Evolutionary conservation across 2,113 vertebrate species (phyloP).

Genomic region (Leptosomus discolor): DNA sequence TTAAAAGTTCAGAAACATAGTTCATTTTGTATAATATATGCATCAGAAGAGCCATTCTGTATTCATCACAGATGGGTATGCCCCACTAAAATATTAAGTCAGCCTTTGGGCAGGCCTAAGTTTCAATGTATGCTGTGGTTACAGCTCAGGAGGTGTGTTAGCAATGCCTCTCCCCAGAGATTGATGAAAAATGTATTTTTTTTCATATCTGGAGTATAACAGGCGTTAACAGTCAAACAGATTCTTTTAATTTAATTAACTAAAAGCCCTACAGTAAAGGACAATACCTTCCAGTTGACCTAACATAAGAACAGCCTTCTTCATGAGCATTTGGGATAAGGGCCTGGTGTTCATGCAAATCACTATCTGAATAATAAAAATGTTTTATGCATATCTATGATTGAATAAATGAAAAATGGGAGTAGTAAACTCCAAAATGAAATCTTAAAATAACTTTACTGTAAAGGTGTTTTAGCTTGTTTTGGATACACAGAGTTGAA

Average conservation of each 20-base stretch:
- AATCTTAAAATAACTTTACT: not conserved
- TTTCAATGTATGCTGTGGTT: not conserved
- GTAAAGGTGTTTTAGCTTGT: not conserved
- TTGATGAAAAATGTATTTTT: not conserved
- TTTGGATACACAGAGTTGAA: not conserved
- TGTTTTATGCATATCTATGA: slow-evolving; percentile 16
- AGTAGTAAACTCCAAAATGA: slow-evolving; percentile 14
- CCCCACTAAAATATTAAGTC: not conserved
- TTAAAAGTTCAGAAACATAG: not conserved
- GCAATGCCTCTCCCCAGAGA: not conserved
- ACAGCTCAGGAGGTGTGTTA: not conserved
- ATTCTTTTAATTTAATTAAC: slow-evolving; percentile 22
- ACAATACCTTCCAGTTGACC: slow-evolving; percentile 35
- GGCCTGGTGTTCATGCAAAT: not conserved
- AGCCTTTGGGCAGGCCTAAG: not conserved
- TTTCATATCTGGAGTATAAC: not conserved
- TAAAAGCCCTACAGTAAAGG: not conserved
- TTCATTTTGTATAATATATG: not conserved
- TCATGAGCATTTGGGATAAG: slow-evolving; percentile 9
- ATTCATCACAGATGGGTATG: not conserved
- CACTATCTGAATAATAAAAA: slow-evolving; percentile 18
- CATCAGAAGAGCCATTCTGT: not conserved
- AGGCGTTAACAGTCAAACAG: not conserved
- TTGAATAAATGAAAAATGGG: not conserved
- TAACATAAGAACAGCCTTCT: not conserved